Evolutionary conservation across 1,140 invertebrate species (phyloP).

Genomic region (Drosophila repleta): DNA sequence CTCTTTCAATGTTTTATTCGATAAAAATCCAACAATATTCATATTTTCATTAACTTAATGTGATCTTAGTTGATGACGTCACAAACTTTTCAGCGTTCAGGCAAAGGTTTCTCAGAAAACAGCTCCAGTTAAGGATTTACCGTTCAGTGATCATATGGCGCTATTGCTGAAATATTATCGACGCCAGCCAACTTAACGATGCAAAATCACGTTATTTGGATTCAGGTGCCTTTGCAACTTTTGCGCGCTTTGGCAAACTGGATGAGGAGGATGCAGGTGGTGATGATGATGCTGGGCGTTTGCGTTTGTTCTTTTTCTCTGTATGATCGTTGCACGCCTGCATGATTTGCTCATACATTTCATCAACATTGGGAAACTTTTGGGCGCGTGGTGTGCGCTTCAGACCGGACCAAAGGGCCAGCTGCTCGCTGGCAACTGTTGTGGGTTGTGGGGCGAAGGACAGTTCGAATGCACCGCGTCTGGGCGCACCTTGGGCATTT

Average conservation of each 20-base stretch:
- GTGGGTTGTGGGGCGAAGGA: slow-evolving; percentile 39
- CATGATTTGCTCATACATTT: slow-evolving; percentile 35
- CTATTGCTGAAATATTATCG: slow-evolving; percentile 8
- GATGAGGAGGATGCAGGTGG: not conserved
- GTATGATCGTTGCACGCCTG: slow-evolving; percentile 6
- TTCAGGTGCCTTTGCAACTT: not conserved
- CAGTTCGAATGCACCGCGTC: slow-evolving; percentile 72
- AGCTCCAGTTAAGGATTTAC: slow-evolving; percentile 36
- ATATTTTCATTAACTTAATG: not conserved
- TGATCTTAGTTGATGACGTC: slow-evolving; percentile 1
- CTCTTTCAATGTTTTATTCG: not conserved
- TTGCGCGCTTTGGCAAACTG: slow-evolving; percentile 8
- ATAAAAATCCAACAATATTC: not conserved
- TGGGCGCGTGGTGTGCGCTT: slow-evolving; percentile 73
- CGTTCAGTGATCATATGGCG: slow-evolving; percentile 41
- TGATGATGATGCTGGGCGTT: not conserved
- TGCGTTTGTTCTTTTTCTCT: slow-evolving; percentile 5
- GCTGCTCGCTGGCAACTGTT: slow-evolving; percentile 27
- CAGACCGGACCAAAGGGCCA: slow-evolving; percentile 65
- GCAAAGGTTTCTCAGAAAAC: slow-evolving; percentile 32
- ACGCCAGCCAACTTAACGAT: not conserved
- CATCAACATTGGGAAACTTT: slow-evolving; percentile 66
- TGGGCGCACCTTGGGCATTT: slow-evolving; percentile 59
- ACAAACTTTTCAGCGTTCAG: not conserved
- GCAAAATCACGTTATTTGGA: not conserved